Evolutionary conservation across 37 sponge, comb jelly and placozoan genomes (phyloP).

Genomic region (Cladorhizidae sp.): DNA sequence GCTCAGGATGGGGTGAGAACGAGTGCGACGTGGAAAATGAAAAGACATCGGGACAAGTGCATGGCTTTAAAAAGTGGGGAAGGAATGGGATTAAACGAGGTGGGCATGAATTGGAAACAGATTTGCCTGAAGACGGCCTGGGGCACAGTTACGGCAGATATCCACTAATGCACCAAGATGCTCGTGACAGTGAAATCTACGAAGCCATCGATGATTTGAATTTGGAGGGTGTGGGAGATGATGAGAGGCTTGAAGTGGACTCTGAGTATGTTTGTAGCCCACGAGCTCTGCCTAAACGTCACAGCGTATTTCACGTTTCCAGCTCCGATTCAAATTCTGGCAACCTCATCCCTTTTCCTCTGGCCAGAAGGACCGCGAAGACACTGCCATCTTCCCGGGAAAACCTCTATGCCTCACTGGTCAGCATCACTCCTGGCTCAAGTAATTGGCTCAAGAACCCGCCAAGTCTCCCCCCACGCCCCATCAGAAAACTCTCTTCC

Average conservation of each 20-base stretch:
- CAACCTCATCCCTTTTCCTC: not conserved
- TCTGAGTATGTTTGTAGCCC: not conserved
- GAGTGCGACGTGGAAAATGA: not conserved
- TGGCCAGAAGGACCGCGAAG: not conserved
- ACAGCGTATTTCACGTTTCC: too few species aligned
- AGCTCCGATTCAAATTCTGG: too few species aligned
- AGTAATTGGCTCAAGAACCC: not conserved
- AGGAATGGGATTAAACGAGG: not conserved
- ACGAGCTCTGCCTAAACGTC: too few species aligned
- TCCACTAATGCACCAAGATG: too few species aligned
- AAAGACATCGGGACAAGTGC: too few species aligned
- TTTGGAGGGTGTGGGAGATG: not conserved
- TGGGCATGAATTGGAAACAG: not conserved
- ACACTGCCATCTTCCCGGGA: not conserved
- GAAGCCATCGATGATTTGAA: not conserved
- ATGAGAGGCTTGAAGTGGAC: not conserved
- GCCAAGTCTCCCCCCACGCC: conserved; percentile 5
- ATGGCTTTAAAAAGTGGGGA: not conserved
- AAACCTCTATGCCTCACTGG: not conserved
- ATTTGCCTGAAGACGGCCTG: not conserved
- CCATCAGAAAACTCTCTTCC: not conserved
- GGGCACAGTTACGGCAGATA: too few species aligned
- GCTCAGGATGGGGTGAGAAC: not conserved
- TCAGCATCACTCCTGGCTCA: not conserved
- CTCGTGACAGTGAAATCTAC: not conserved